Evolutionary conservation across 2,797 vertebrate species (phyloP).

Genomic region (Todus mexicanus): DNA sequence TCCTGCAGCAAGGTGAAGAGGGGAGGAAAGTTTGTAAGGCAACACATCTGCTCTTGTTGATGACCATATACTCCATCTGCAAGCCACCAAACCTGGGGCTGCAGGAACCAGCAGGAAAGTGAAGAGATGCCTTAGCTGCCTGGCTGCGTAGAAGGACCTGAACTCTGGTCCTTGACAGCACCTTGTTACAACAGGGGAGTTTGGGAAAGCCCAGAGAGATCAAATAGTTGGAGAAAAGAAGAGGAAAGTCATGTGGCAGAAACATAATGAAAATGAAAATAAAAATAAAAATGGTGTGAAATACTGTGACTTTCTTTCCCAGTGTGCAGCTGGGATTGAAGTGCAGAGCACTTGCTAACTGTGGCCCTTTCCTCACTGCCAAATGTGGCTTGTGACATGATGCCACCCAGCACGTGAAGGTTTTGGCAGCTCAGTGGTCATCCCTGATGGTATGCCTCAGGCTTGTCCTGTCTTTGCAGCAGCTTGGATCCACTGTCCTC

Average conservation of each 20-base stretch:
- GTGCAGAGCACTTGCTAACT: not conserved
- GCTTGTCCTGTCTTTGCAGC: not conserved
- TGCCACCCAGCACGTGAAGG: not conserved
- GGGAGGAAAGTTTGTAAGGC: not conserved
- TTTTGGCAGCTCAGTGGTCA: not conserved
- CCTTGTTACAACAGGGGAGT: not conserved
- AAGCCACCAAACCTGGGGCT: not conserved
- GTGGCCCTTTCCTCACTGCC: not conserved
- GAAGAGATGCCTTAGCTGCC: not conserved
- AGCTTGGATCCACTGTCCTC: not conserved
- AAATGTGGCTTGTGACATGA: not conserved
- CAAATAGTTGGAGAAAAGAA: not conserved
- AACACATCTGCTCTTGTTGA: not conserved
- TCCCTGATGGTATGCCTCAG: not conserved
- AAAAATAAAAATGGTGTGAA: not conserved
- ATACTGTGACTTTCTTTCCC: not conserved
- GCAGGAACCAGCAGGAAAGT: not conserved
- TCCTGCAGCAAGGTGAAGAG: not conserved
- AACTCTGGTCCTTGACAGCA: not conserved
- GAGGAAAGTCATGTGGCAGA: not conserved
- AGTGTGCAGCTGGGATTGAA: not conserved
- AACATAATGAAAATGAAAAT: not conserved
- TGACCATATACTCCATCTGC: not conserved
- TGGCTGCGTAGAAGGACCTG: not conserved
- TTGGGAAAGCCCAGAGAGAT: not conserved